Conservation (phyloP, 2,888 invertebrate genomes). For the Caenorhabditis sp. region DNA sequence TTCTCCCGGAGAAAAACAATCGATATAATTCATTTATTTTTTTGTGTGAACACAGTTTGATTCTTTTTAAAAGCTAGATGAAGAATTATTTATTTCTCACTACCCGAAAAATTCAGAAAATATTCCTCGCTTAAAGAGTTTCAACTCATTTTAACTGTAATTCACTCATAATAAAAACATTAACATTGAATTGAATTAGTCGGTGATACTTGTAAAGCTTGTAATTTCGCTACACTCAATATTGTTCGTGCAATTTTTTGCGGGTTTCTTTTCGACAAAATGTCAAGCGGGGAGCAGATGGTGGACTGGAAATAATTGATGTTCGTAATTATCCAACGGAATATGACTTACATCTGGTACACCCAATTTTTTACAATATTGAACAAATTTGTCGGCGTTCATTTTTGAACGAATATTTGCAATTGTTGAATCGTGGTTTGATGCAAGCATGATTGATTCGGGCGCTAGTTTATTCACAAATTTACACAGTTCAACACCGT, state of each 20-base stretch:
- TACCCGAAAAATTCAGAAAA: neutral
- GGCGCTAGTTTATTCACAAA: constrained; percentile 38
- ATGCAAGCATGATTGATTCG: constrained; percentile 16
- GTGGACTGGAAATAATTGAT: constrained; percentile 24
- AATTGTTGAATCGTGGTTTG: constrained; percentile 19
- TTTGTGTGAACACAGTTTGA: no score
- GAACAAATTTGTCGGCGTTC: constrained; percentile 38
- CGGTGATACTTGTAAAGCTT: constrained; percentile 22
- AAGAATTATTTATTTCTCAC: neutral
- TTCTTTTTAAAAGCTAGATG: no score
- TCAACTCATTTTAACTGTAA: neutral
- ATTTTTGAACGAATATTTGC: constrained; percentile 14
- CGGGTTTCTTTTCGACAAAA: constrained; percentile 43
- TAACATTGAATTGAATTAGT: constrained; percentile 20
- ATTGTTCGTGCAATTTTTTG: constrained; percentile 37
- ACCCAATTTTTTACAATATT: constrained; percentile 36
- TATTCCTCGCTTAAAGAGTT: neutral
- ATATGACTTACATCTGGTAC: constrained; percentile 31
- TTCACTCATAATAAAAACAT: neutral
- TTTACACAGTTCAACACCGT: constrained; percentile 37
- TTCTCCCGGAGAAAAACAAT: no score
- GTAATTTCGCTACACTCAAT: constrained; percentile 29
- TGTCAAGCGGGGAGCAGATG: constrained; percentile 44
- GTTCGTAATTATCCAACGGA: neutral
- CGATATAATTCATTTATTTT: no score